Conservation (phyloP, 2,113 vertebrate genomes). For the Phylloscopus trochiloides region DNA sequence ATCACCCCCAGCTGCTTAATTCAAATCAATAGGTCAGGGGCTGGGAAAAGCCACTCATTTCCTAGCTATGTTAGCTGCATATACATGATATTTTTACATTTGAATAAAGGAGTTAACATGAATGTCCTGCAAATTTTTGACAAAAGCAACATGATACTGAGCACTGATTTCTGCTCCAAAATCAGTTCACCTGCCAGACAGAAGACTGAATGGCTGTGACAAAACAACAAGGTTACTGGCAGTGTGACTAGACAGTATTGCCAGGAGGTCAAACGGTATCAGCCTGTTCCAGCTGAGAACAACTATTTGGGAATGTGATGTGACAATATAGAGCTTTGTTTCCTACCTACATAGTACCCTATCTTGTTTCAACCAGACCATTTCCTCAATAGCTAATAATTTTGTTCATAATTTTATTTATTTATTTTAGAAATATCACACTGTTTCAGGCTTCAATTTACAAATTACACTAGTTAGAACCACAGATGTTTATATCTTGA, state of each 20-base stretch:
- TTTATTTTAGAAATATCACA: slow-evolving; percentile 1
- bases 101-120: background rate
- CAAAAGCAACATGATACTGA: background rate
- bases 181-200: background rate
- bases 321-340: background rate
- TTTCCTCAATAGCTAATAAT: background rate
- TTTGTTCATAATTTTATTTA: background rate
- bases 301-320: background rate
- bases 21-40: background rate
- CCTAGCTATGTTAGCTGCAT: background rate
- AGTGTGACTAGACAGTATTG: background rate
- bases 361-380: background rate
- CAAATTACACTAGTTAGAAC: background rate
- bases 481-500: background rate
- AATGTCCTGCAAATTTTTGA: background rate
- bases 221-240: background rate
- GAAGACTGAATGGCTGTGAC: background rate
- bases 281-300: slow-evolving; percentile 13
- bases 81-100: background rate
- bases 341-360: background rate
- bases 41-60: background rate
- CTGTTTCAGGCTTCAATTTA: background rate
- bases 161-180: background rate
- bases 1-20: background rate
- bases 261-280: slow-evolving; percentile 36